Conservation (phyloP, 2,113 vertebrate species). For the Gallinago undulata region DNA sequence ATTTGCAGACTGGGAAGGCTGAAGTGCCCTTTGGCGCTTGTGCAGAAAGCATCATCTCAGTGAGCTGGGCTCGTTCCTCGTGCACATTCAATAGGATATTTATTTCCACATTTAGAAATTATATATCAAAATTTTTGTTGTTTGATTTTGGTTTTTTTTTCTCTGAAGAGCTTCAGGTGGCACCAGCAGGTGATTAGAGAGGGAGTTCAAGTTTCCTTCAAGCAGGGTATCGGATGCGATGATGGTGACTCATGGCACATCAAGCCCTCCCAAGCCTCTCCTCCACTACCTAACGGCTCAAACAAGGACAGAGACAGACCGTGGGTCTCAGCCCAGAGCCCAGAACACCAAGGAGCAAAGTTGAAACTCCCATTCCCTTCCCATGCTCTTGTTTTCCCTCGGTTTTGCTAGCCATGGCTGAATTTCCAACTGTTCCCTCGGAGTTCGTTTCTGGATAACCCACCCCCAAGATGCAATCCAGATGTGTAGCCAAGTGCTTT, state of each 20-base stretch:
- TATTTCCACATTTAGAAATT: background rate
- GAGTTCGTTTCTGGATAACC: conserved; percentile 14
- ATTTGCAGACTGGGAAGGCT: background rate
- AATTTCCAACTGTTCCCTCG: background rate
- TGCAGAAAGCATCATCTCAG: background rate
- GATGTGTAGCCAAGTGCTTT: conserved; percentile 42
- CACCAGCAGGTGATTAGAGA: background rate
- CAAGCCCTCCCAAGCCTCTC: background rate
- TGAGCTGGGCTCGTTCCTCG: background rate
- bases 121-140: fast-evolving
- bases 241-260: background rate
- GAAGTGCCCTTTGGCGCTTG: background rate
- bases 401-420: background rate
- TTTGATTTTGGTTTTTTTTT: background rate
- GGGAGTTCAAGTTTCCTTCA: background rate
- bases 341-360: background rate
- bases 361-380: background rate
- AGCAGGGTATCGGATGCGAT: fast-evolving
- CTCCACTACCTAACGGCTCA: background rate
- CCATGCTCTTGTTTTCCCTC: background rate
- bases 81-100: background rate
- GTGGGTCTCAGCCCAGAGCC: background rate
- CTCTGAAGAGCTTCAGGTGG: background rate
- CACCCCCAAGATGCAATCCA: conserved; percentile 42
- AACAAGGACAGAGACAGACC: background rate